phyloP scores from a whole-genome alignment of 1,140 invertebrate genomes.

The Diuraphis noxia region DNA sequence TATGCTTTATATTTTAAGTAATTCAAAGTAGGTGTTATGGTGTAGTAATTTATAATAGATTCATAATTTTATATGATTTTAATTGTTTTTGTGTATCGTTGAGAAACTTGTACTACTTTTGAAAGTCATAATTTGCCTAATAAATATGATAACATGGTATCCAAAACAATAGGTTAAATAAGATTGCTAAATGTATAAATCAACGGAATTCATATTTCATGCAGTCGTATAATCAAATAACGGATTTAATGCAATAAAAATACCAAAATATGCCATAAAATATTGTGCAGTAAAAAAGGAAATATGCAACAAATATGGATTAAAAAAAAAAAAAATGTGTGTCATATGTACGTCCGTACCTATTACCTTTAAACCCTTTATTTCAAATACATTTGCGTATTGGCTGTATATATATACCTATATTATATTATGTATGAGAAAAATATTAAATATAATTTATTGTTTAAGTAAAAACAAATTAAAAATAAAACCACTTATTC shows the following conservation, averaged over 20 bases:
- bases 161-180: not conserved
- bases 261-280: not conserved
- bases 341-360: not conserved
- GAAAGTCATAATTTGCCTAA: not conserved
- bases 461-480: slow-evolving; percentile 10
- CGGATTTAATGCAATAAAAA: not conserved
- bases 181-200: not conserved
- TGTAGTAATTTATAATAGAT: not conserved
- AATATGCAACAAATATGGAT: not conserved
- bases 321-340: not conserved
- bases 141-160: not conserved
- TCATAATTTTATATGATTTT: not conserved
- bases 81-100: not conserved
- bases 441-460: slow-evolving; percentile 6
- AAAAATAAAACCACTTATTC: slow-evolving; percentile 10
- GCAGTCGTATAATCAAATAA: not conserved
- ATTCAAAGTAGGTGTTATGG: not conserved
- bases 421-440: not conserved
- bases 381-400: not conserved
- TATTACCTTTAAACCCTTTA: not conserved
- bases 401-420: no score
- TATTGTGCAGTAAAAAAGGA: not conserved
- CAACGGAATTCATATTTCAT: not conserved
- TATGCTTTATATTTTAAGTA: not conserved
- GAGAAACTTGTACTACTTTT: not conserved